Base-by-base conservation (phyloP, 2,113 vertebrate genomes). In the Channa maculata region DNA sequence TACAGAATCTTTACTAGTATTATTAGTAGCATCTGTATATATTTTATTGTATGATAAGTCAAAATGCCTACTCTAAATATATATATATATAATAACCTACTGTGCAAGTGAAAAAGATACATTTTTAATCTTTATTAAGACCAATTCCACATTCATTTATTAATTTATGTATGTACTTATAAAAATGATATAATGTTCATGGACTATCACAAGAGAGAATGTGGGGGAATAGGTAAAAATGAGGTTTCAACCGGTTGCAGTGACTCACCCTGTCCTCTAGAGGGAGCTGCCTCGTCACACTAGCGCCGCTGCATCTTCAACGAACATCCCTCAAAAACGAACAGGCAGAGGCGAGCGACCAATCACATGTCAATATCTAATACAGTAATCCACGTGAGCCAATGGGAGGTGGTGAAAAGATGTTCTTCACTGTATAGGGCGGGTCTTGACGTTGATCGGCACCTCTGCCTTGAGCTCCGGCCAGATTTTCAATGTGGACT, bases 371-470 rank as follows among this genome's bases (percentile, higher is more conserved):
- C 46, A 11, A 4, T 0, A 58, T 82, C 0, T 64, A 60, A 77
- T 81, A 89, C 88, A 77, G 84, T 89, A 82, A 52, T 44, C 11
- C 0, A 5, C 14, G 1, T 37, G 3, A 65, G 54, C 92, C 90
- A 90, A 91, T 93, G 39, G 15, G 11, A 51, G 33, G 0, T 46
- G 1, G 57, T 4, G 0, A 75, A 77, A 67, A 54, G 62, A 72
- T 80, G 61, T 76, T 84, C 84, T 70, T 57, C 64, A 90, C 87
- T 87, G 84, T 88, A 92, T 3, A 39, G 73, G 92, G 89, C 71
- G 90, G 91, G 87, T 3, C 55, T 67, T 78, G 8, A 1, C 34
- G 67, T 82, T 91, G 91, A 90, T 86, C 43, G 90, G 82, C 87
- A 88, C 71, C 75, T 86, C 59, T 77, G 41, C 61, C 50, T 76